Evolutionary conservation across 2,888 invertebrate genomes (phyloP), one percentile per base, ranked within the genome.

Genomic region (Choristoneura rosaceana): DNA sequence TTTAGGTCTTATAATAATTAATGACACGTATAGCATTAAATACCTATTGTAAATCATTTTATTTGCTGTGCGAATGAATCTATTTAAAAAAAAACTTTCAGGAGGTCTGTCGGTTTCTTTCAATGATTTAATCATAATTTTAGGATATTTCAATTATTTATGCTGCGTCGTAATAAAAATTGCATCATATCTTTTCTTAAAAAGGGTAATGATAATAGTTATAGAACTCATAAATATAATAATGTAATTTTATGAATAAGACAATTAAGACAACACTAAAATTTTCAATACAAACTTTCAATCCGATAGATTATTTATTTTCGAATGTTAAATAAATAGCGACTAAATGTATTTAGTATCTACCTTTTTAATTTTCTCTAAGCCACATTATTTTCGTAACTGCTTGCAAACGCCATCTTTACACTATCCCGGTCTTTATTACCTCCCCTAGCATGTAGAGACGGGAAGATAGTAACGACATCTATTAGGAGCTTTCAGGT

Each of bases 381-480:
- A 38, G 7, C 38, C 25, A 7, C 4, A 7, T 5, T 7, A 12
- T 12, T 1, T 1, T 73, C 41, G 68, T 12, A 76, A 64, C 73
- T 41, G 64, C 45, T 68, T 60, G 17, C 62, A 47, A 69, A 67
- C 75, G 75, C 75, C 75, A 74, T 75, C 75, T 75, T 47, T 65
- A 25, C 64, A 38, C 38, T 14, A 59, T 52, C 60, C 34, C 50
- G 15, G 68, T 52, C 33, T 25, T 55, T 55, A 66, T 41, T 43
- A 69, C 64, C 64, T 60, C 15, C 47, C 0, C 41, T 10, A 60
- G 43, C 9, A 7, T 34, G 25, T 14, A 47, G 34, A 15, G n/a
- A 25, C 10, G 47, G 14, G 52, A 79, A 77, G 77, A 68, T 74
- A 69, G 75, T 79, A 76, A 84, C 82, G 86, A 83, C 86, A 87